A percentile compares a stretch with the other conserved stretches of the same genome.
Evolutionary conservation across 2,888 invertebrate species (phyloP).

Genomic region (Eledona agricola): DNA sequence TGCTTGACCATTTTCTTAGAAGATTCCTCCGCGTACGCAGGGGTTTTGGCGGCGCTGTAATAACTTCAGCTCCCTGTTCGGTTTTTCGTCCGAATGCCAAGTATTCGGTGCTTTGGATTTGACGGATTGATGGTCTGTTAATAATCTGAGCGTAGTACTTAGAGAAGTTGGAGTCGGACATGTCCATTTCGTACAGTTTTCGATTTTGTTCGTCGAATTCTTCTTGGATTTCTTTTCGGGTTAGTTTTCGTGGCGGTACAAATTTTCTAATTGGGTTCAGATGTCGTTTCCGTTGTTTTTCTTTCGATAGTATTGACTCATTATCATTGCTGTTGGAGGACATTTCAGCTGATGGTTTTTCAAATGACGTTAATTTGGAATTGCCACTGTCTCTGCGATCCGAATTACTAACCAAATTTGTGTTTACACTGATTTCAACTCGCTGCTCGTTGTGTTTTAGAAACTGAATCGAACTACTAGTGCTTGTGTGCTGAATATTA

Average conservation of each 20-base stretch:
- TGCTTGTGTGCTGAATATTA: no score
- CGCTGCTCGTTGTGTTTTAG: no score
- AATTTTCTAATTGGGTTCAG: no score
- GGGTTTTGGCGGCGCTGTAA: conserved; percentile 40
- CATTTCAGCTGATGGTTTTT: no score
- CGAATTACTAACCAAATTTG: no score
- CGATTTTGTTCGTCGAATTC: conserved; percentile 53
- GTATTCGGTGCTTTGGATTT: conserved; percentile 51
- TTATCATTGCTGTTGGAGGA: no score
- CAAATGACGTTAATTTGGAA: no score
- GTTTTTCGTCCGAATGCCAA: conserved; percentile 51
- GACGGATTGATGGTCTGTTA: conserved; percentile 53
- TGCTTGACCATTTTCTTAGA: conserved; percentile 32
- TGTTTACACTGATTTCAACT: no score
- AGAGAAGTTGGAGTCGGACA: conserved; percentile 37
- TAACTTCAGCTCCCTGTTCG: conserved; percentile 48
- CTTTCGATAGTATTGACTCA: background rate
- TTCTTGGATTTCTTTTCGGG: conserved; percentile 50
- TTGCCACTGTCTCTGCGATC: no score
- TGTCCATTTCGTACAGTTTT: conserved; percentile 45
- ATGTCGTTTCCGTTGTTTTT: conserved; percentile 8
- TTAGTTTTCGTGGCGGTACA: conserved; percentile 48
- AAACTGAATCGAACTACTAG: conserved; percentile 3
- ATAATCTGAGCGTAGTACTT: conserved; percentile 48
- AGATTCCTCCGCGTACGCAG: conserved; percentile 23